Base-by-base conservation (phyloP, 2,113 vertebrate genomes). In the Rallus limicola region DNA sequence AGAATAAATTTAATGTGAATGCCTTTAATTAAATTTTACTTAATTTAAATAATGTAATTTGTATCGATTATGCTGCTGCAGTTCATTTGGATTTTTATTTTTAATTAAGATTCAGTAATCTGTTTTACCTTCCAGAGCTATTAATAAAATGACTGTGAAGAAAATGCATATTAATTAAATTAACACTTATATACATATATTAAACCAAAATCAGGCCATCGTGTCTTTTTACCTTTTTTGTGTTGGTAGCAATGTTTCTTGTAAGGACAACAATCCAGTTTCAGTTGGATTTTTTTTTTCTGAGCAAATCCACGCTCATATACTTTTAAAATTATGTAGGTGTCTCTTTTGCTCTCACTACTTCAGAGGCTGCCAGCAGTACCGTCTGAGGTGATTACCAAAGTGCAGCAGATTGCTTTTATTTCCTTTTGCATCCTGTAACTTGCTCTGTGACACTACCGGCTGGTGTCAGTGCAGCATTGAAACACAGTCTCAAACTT, bases 1-100 rank as follows among this genome's bases (percentile, higher is more conserved):
- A 87, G 65, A 94, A 86, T 78, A 92, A 94, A 94, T 87, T 50
- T 92, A 86, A 94, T 82, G 64, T 2, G 19, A 86, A 84, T 58
- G 42, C 28, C 60, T 95, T 95, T 97, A 95, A 96, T 97, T 97
- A 92, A 95, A 92, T 93, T 93, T 92, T 84, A 19, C 50, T 86
- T 91, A 93, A 96, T 94, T 96, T 95, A 96, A 97, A 94, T 96
- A 90, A 94, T 92, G 79, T 91, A 93, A 95, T 97, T 97, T 89
- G 67, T 96, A 95, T 96, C 97, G 96, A 96, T 97, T 97, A 87
- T 97, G 38, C 80, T 92, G 38, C 77, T 89, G 33, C 76, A 81
- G 68, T 96, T 94, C 26, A 88, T 90, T 93, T 92, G 16, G 78
- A 62, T 68, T 96, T 96, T 95, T 95, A 85, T 92, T 95, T 97